Evolutionary conservation across 2,888 invertebrate species (phyloP), one percentile per base, ranked within the genome.

Genomic region (Spicauda simplicius): DNA sequence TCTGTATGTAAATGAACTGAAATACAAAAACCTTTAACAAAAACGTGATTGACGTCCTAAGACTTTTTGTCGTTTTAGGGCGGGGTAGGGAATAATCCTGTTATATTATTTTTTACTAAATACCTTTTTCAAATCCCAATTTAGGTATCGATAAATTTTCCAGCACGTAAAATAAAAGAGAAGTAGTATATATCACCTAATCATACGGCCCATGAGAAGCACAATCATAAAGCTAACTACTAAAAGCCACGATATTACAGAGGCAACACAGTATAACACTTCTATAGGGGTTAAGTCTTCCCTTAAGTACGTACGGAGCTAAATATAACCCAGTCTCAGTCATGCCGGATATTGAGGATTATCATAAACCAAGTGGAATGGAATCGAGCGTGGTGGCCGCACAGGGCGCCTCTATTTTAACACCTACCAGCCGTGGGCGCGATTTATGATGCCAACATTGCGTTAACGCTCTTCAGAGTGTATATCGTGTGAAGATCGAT

Each of bases 391-490:
- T 79, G 80, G 79, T 77, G 89, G 83, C 90, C 91, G 88, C 91
- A 90, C 91, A 91, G 81, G 85, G 84, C 87, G 92, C 80, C 88
- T 86, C 91, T 91, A 91, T 91, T 91, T 92, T 91, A 91, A 92
- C 91, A 91, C 90, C 88, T 90, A 88, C 86, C 79, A 78, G 78
- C 75, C 86, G 90, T 91, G 90, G 88, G 90, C 88, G 89, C 89
- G 82, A 90, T 90, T 91, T 90, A 91, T 88, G 88, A 89, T 77
- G 75, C 76, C 77, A 77, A 78, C 60, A 55, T 60, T 55, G 48
- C 55, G 11, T 18, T 66, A 60, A 65, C 54, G 53, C 54, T 58
- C 50, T 59, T 59, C 52, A 65, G 11, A 30, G 48, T 48, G 75
- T 79, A 76, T 74, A 80, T 79, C 79, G 75, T 74, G 76, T 76